Conservation (phyloP, 2,113 vertebrate genomes). For the Gambusia holbrooki region DNA sequence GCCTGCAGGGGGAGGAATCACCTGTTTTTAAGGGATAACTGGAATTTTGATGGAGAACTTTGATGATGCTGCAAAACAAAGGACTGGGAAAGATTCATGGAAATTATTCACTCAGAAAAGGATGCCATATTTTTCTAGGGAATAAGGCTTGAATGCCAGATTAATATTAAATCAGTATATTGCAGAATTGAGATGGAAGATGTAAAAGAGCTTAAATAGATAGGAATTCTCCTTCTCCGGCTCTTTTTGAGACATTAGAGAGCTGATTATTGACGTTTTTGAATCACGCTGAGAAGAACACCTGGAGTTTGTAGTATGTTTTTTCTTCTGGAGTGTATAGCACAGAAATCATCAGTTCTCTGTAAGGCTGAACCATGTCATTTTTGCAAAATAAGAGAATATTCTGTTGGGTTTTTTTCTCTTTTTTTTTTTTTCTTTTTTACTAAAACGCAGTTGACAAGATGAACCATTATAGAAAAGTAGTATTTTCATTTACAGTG, state of each 20-base stretch:
- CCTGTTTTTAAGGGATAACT: constrained; percentile 35
- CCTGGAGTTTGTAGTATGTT: constrained; percentile 42
- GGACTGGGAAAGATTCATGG: constrained; percentile 54
- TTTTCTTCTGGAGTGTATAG: constrained; percentile 70
- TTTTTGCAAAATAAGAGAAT: constrained; percentile 46
- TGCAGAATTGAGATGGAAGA: constrained; percentile 25
- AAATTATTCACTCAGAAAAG: constrained; percentile 55
- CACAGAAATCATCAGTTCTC: constrained; percentile 54
- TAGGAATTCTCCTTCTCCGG: constrained; percentile 62
- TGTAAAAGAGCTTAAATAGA: constrained; percentile 47
- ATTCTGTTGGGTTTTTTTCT: constrained; percentile 6
- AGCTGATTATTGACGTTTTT: constrained; percentile 46
- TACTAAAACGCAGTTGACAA: constrained; percentile 52
- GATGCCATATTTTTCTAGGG: constrained; percentile 64
- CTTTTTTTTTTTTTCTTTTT: constrained; percentile 23
- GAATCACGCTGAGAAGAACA: constrained; percentile 51
- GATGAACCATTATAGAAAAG: constrained; percentile 33
- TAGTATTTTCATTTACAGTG: constrained; percentile 59
- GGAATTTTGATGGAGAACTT: constrained; percentile 24
- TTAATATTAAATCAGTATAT: constrained; percentile 37
- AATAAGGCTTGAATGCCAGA: constrained; percentile 52
- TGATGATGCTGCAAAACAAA: constrained; percentile 42
- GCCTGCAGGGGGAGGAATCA: constrained; percentile 49
- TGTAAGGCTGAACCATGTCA: constrained; percentile 48
- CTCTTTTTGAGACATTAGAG: constrained; percentile 42